Evolutionary conservation across 2,113 vertebrate genomes (phyloP).

Genomic region (Todiramphus saurophagus): DNA sequence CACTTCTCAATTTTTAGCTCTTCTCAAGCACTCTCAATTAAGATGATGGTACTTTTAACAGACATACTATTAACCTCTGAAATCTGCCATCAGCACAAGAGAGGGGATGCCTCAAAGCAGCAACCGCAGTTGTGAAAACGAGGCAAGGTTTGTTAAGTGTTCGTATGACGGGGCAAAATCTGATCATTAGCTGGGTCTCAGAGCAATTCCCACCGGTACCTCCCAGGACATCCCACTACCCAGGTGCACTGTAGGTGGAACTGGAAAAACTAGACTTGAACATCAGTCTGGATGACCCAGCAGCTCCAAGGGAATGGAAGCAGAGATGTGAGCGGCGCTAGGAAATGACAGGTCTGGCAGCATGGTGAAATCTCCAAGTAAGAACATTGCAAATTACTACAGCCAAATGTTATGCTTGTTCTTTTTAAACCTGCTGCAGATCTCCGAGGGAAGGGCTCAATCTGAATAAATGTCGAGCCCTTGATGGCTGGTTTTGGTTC

Average conservation of each 20-base stretch:
- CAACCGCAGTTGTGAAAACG: background rate
- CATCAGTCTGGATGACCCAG: background rate
- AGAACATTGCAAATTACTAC: conserved; percentile 1
- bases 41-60: background rate
- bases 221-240: background rate
- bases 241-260: background rate
- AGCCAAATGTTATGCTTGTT: background rate
- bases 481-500: conserved; percentile 13
- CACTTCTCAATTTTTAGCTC: background rate
- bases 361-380: background rate
- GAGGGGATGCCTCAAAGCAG: background rate
- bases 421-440: background rate
- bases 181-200: background rate
- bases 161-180: background rate
- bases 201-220: background rate
- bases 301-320: background rate
- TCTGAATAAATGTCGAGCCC: background rate
- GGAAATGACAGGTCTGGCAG: conserved; percentile 19
- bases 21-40: conserved; percentile 13
- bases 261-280: background rate
- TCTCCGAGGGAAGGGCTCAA: background rate
- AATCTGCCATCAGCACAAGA: background rate
- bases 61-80: background rate
- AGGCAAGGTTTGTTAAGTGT: background rate
- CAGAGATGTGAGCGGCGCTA: background rate